Base-by-base conservation (phyloP, 1,140 invertebrate species). In the Chironomus tepperi region DNA sequence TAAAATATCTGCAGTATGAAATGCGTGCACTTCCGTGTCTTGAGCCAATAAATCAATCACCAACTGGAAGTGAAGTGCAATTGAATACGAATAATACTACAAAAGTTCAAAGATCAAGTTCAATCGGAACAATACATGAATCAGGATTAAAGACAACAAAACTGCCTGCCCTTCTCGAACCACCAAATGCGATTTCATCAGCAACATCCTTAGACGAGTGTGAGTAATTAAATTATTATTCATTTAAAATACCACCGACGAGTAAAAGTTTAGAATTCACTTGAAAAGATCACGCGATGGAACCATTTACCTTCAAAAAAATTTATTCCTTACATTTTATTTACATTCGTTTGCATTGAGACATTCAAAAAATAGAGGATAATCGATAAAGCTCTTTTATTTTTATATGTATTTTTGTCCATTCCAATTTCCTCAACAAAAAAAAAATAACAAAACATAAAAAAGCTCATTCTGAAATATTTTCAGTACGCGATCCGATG, bases 1-100 rank as follows among this genome's bases (percentile, higher is more conserved):
- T 86, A 57, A 79, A 80, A 24, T 85, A 85, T 77, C 77, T 85
- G 15, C 83, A 84, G 73, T 74, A 43, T 43, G 73, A 76, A 73
- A 74, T 16, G 65, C 43, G 74, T 15, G 21, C 74, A 19, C 75
- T 77, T 64, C 79, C 78, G 12, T 57, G 74, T 0, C 73, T 78
- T 12, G 76, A 76, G n/a, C 76, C 77, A n/a, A 75, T 77, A 67
- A 70, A 21, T 70, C 47, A 70, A 70, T 18, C 34, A 24, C 18
- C 19, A 64, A 65, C 42, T 15, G 18, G 16, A 18, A 19, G 65
- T 21, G 47, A 57, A 57, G 12, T n/a, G 12, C 47, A n/a, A 70
- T 7, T 70, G 16, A 70, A 70, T 70, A 18, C 24, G 24, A 34
- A 70, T 70, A 16, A 18, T 18, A 18, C n/a, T 21, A 70, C 9